A percentile compares a stretch with the other conserved stretches of the same genome.
Evolutionary conservation across 2,113 vertebrate genomes (phyloP).

Genomic region (Onychostruthus taczanowskii): DNA sequence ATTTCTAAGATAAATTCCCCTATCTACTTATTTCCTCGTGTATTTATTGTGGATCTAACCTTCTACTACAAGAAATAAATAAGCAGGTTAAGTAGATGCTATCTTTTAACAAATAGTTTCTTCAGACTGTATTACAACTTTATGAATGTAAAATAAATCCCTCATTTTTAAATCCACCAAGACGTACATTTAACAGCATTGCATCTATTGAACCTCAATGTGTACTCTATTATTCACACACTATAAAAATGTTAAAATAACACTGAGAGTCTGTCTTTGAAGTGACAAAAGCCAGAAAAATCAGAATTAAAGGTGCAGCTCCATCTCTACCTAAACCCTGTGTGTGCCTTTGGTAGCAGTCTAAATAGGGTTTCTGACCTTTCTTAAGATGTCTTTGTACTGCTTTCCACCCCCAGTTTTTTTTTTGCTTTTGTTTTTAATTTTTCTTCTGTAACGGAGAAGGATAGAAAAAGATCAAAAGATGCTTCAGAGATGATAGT

Average conservation of each 20-base stretch:
- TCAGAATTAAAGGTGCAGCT: conserved; percentile 46
- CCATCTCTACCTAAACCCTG: conserved; percentile 20
- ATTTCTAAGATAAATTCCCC: conserved; percentile 89
- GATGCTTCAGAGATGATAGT: neutral
- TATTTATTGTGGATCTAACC: conserved; percentile 89
- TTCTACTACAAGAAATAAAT: conserved; percentile 90
- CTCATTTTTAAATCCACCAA: conserved; percentile 79
- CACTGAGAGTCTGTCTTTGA: conserved; percentile 60
- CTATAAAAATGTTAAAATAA: conserved; percentile 79
- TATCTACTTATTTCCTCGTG: conserved; percentile 82
- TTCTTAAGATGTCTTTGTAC: neutral
- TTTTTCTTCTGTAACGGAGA: neutral
- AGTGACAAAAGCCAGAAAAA: conserved; percentile 73
- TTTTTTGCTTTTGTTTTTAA: neutral
- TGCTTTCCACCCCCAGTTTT: neutral
- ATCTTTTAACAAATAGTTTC: conserved; percentile 91
- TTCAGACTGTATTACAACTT: conserved; percentile 80
- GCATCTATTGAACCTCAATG: conserved; percentile 72
- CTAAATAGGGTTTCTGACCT: conserved; percentile 36
- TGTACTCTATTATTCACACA: conserved; percentile 74
- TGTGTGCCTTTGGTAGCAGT: neutral
- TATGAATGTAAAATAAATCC: conserved; percentile 85
- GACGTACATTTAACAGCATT: conserved; percentile 75
- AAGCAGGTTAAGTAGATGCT: conserved; percentile 94
- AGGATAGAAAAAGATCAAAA: neutral